Evolutionary conservation across 2,113 vertebrate species (phyloP).

Genomic region (Chaetura pelagica): DNA sequence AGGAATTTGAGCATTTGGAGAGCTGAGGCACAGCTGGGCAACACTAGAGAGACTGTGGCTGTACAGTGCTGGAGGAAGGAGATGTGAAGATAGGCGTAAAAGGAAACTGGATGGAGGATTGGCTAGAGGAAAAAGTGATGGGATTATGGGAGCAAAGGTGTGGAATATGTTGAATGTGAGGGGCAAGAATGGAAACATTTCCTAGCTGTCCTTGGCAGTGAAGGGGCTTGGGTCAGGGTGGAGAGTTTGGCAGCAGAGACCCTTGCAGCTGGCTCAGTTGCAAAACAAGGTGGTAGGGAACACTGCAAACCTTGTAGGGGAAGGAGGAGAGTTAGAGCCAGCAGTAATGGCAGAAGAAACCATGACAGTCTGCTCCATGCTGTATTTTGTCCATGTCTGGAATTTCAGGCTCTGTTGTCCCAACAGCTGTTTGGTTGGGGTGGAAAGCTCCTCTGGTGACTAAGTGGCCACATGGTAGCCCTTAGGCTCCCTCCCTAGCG

Average conservation of each 20-base stretch:
- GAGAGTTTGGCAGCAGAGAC: background rate
- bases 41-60: background rate
- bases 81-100: background rate
- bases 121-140: background rate
- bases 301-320: background rate
- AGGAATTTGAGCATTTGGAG: background rate
- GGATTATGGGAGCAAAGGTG: background rate
- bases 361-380: fast-evolving
- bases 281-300: background rate
- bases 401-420: background rate
- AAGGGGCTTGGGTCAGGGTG: background rate
- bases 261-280: background rate
- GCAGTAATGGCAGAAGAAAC: background rate
- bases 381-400: background rate
- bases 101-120: background rate
- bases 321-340: background rate
- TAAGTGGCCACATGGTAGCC: background rate
- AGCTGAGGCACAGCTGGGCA: background rate
- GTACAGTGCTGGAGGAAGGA: background rate
- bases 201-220: background rate
- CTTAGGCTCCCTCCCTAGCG: background rate
- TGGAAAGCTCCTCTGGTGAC: background rate
- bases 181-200: slow-evolving; percentile 3
- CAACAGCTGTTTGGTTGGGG: background rate
- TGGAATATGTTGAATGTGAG: background rate